These are phyloP conservation scores for Drosophila sechellia DNA, from an alignment of 1,140 invertebrate species.

Conservation along the genomic window DNA sequence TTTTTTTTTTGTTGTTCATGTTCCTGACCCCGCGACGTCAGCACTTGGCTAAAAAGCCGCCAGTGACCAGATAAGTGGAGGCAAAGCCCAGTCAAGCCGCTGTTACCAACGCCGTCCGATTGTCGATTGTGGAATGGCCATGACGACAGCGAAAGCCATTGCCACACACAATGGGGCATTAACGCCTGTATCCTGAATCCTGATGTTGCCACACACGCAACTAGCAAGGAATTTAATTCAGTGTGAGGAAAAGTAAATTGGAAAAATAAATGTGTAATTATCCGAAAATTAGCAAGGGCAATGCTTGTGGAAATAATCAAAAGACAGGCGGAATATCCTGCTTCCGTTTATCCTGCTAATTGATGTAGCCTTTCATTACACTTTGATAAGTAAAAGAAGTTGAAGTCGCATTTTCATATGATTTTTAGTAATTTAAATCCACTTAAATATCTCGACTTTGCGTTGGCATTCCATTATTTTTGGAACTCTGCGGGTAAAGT, in stretches of 20 bases:
- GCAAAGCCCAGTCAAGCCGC: constrained; percentile 44
- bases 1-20: constrained; percentile 17
- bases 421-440: neutral
- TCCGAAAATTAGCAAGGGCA: constrained; percentile 31
- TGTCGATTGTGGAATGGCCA: constrained; percentile 34
- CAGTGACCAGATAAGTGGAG: constrained; percentile 58
- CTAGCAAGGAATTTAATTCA: neutral
- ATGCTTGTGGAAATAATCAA: constrained; percentile 26
- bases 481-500: neutral
- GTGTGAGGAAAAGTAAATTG: constrained; percentile 6
- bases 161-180: constrained; percentile 37
- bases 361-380: constrained; percentile 8
- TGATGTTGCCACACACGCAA: constrained; percentile 38
- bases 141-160: constrained; percentile 45
- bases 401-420: neutral
- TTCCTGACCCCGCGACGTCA: constrained; percentile 22
- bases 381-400: neutral
- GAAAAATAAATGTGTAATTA: constrained; percentile 31
- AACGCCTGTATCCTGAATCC: constrained; percentile 27
- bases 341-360: constrained; percentile 37
- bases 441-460: neutral
- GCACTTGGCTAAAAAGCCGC: constrained; percentile 43
- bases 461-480: constrained; percentile 33
- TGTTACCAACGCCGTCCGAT: constrained; percentile 16
- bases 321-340: constrained; percentile 12